Base-by-base conservation (phyloP, 1,140 invertebrate genomes). In the Delia radicum region DNA sequence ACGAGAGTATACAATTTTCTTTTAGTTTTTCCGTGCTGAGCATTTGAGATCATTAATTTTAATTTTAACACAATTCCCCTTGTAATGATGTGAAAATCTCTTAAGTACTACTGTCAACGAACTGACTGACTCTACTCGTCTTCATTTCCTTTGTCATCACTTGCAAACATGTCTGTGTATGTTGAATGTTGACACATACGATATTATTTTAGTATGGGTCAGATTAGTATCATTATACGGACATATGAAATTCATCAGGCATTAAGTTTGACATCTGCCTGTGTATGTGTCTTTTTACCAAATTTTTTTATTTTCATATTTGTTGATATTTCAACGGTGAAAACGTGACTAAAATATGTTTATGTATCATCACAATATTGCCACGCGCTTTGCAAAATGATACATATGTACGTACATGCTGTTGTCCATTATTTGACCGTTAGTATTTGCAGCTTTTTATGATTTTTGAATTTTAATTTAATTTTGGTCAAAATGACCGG, bases 31-130 rank as follows among this genome's bases (percentile, higher is more conserved):
- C 2, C 6, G 21, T n/a, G n/a, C n/a, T n/a, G n/a, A n/a, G n/a
- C n/a, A n/a, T n/a, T n/a, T n/a, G n/a, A 55, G 48, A 55, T 55
- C 48, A 55, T 55, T 55, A 55, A 55, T 55, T 55, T 55, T 55
- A 55, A 55, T 55, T 55, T 55, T 55, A 55, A 55, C 48, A 55
- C 48, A 55, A 21, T 55, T 55, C 7, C 18, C 48, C 48, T 18
- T 3, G 18, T 7, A 55, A 55, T 4, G 48, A 55, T n/a, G 24
- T 24, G 48, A 55, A 55, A 3, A 55, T 18, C 48, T 55, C n/a
- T 55, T 55, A 28, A 29, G 24, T 15, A 29, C 27, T 67, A 27
- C 63, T 28, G 29, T 67, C 63, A 67, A 18, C 29, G 15, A 67
- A 29, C 63, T 67, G 27, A 28, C n/a, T 67, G n/a, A n/a, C 27